Percentiles rank a stretch among this genome's conserved stretches.
phyloP scores from a whole-genome alignment of 2,797 vertebrate genomes.

The Microcaecilia unicolor region DNA sequence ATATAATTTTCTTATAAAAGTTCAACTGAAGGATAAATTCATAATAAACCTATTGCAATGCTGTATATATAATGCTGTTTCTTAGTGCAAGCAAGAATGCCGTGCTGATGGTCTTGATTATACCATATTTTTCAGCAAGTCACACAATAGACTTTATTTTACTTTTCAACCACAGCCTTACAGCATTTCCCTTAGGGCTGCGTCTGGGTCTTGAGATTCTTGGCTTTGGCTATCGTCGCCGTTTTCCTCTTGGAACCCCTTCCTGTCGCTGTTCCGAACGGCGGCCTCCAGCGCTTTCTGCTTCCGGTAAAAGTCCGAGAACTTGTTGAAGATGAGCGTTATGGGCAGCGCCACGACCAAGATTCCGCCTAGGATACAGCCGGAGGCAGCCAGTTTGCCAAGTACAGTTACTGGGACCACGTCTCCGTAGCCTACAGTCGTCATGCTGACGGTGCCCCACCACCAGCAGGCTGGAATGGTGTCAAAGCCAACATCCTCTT shows the following conservation, averaged over 20 bases:
- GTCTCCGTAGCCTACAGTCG: slow-evolving; percentile 91
- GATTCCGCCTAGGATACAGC: slow-evolving; percentile 91
- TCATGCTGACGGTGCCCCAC: slow-evolving; percentile 98
- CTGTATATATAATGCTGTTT: too few species aligned
- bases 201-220: too few species aligned
- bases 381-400: slow-evolving; percentile 86
- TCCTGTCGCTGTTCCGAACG: slow-evolving; percentile 72
- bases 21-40: too few species aligned
- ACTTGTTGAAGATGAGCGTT: slow-evolving; percentile 99
- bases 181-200: too few species aligned
- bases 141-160: too few species aligned
- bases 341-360: slow-evolving; percentile 92
- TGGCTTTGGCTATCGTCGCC: background rate
- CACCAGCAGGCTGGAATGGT: slow-evolving; percentile 97
- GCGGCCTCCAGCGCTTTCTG: slow-evolving; percentile 93
- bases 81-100: too few species aligned
- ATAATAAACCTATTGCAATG: too few species aligned
- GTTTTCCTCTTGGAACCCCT: background rate
- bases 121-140: too few species aligned
- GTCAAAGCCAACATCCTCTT: slow-evolving; percentile 83
- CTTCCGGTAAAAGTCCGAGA: slow-evolving; percentile 91
- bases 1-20: too few species aligned
- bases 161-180: too few species aligned
- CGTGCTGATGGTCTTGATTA: too few species aligned
- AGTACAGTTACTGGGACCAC: slow-evolving; percentile 86